A percentile compares a stretch with the other conserved stretches of the same genome.
These are phyloP conservation scores for Neolamprologus falcicula DNA, from an alignment of 2,113 vertebrate species.

Conservation along the genomic window DNA sequence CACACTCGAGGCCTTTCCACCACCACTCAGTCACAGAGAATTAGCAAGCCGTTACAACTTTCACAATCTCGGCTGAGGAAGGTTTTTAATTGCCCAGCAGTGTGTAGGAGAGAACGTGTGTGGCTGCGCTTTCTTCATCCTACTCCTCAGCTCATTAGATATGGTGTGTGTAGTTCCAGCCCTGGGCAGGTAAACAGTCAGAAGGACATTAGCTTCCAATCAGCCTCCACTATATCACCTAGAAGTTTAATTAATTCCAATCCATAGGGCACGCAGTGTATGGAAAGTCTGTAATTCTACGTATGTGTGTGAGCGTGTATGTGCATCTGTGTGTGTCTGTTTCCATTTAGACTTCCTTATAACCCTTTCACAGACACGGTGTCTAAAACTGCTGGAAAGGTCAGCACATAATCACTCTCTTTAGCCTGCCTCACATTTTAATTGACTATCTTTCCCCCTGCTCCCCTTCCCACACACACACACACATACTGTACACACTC, in stretches of 20 bases:
- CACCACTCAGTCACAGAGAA: neutral
- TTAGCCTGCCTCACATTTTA: conserved; percentile 72
- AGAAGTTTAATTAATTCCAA: conserved; percentile 65
- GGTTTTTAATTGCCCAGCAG: conserved; percentile 32
- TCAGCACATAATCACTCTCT: conserved; percentile 73
- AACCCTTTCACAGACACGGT: conserved; percentile 58
- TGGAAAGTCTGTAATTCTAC: conserved; percentile 1
- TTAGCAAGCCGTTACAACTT: conserved; percentile 25
- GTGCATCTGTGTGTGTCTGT: conserved; percentile 23
- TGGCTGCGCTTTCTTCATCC: neutral
- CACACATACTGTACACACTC: conserved; percentile 8
- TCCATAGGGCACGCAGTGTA: conserved; percentile 39
- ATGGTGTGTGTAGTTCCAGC: conserved; percentile 49
- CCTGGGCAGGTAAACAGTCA: conserved; percentile 56
- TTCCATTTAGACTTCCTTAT: conserved; percentile 52
- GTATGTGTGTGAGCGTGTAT: neutral
- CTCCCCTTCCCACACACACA: neutral
- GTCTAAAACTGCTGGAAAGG: conserved; percentile 70
- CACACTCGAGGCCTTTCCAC: neutral
- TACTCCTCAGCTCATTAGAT: conserved; percentile 41
- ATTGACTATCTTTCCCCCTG: conserved; percentile 65
- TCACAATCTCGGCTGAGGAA: conserved; percentile 4
- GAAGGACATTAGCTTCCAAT: conserved; percentile 60
- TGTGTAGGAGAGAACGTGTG: conserved; percentile 6
- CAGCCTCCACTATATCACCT: conserved; percentile 45